A percentile compares a stretch with the other conserved stretches of the same genome.
phyloP scores from a whole-genome alignment of 2,113 vertebrate species.

The Scophthalmus maximus region DNA sequence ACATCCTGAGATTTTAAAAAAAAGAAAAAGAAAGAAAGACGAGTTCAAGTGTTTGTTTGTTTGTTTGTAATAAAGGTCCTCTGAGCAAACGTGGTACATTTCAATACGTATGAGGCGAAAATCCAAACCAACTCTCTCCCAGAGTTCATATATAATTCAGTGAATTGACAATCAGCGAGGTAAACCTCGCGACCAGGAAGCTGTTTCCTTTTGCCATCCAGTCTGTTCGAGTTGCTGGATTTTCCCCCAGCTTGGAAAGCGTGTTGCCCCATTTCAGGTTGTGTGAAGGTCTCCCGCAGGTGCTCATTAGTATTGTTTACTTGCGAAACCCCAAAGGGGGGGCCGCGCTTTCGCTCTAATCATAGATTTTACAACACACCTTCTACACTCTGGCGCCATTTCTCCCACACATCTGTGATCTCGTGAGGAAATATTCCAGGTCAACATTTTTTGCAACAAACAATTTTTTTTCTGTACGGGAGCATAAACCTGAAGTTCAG shows the following conservation, averaged over 20 bases:
- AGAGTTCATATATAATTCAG: constrained; percentile 29
- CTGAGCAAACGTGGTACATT: background rate
- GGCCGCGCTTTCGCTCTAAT: constrained; percentile 65
- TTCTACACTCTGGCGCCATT: constrained; percentile 27
- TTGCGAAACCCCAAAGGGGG: constrained; percentile 56
- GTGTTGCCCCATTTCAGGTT: constrained; percentile 67
- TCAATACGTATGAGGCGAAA: background rate
- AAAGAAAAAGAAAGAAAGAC: background rate
- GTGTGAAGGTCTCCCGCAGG: constrained; percentile 66
- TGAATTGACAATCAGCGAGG: constrained; percentile 30
- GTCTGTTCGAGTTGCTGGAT: constrained; percentile 15
- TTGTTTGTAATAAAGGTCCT: background rate
- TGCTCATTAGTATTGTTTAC: constrained; percentile 77
- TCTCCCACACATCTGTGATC: constrained; percentile 58
- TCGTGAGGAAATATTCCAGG: constrained; percentile 47
- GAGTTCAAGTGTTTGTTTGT: background rate
- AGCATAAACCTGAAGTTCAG: background rate
- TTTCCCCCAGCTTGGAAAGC: constrained; percentile 45
- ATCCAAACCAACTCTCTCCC: background rate
- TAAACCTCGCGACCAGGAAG: constrained; percentile 11
- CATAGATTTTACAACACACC: constrained; percentile 63
- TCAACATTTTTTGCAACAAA: constrained; percentile 21
- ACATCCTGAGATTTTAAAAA: too few relatives aligned
- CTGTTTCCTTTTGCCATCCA: constrained; percentile 24
- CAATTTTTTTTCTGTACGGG: background rate